Evolutionary conservation across 2,113 vertebrate genomes (phyloP).

Genomic region (Psophia crepitans): DNA sequence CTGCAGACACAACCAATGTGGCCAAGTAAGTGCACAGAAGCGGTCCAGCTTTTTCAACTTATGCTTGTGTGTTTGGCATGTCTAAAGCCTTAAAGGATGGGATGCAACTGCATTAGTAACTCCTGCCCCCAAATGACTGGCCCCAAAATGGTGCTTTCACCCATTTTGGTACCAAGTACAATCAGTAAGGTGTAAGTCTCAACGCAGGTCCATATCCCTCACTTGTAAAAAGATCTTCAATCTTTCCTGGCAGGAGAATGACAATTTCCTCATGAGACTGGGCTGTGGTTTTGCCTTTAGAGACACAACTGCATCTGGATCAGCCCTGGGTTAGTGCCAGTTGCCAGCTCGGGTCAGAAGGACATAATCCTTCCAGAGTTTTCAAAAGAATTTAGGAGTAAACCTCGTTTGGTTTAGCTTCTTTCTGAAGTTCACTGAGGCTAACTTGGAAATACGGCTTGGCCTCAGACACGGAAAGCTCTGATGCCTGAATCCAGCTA

Average conservation of each 20-base stretch:
- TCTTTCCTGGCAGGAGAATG: background rate
- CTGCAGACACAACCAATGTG: background rate
- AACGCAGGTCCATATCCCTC: background rate
- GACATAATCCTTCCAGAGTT: background rate
- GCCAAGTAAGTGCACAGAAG: background rate
- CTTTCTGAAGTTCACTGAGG: background rate
- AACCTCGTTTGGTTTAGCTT: background rate
- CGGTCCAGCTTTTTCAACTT: background rate
- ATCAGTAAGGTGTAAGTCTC: background rate
- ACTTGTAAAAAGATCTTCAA: background rate
- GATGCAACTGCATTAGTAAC: background rate
- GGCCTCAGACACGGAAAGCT: background rate
- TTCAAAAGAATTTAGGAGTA: background rate
- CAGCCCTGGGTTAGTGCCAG: background rate
- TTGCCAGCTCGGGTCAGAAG: background rate
- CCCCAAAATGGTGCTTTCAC: background rate
- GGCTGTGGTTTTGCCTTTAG: background rate
- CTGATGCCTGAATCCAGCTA: background rate
- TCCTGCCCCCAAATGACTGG: background rate
- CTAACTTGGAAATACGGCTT: background rate
- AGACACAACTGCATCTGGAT: background rate
- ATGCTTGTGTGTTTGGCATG: fast-evolving
- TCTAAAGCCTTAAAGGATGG: background rate
- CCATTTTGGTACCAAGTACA: background rate
- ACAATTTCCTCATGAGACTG: fast-evolving